Conservation (phyloP, 2,888 invertebrate species). For the Idaea straminata region DNA sequence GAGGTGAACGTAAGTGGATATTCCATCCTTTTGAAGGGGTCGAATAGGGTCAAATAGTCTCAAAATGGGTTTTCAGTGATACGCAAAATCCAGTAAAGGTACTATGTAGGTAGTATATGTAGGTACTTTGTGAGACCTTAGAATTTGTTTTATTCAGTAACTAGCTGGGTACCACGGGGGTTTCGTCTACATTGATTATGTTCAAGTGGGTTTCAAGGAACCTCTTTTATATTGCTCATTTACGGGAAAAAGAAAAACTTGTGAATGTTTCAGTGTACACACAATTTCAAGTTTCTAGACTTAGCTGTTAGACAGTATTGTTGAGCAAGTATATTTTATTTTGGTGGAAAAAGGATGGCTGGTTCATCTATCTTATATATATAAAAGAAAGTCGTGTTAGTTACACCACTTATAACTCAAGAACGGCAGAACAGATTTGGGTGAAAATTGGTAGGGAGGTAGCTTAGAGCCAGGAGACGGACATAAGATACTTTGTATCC, state of each 20-base stretch:
- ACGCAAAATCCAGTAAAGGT: not conserved
- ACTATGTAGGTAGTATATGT: not conserved
- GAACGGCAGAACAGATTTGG: too few relatives aligned
- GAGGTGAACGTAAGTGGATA: not conserved
- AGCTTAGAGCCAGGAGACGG: too few relatives aligned
- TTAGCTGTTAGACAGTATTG: not conserved
- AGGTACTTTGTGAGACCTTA: not conserved
- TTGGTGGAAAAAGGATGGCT: not conserved
- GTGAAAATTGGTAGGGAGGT: too few relatives aligned
- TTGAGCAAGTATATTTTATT: not conserved
- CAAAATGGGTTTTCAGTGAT: conserved; percentile 1
- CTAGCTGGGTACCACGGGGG: not conserved
- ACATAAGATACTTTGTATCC: too few relatives aligned
- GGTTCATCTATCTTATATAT: too few relatives aligned
- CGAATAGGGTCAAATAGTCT: not conserved
- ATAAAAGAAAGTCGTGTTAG: too few relatives aligned
- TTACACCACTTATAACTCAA: too few relatives aligned
- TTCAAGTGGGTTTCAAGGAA: not conserved
- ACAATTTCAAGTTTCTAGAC: not conserved
- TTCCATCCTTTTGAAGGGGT: not conserved
- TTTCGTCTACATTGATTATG: not conserved
- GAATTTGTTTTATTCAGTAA: not conserved
- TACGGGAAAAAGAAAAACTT: not conserved
- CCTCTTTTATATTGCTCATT: not conserved
- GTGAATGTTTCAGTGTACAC: not conserved